Conservation (phyloP, 2,888 invertebrate genomes). For the Clivina fossor region DNA sequence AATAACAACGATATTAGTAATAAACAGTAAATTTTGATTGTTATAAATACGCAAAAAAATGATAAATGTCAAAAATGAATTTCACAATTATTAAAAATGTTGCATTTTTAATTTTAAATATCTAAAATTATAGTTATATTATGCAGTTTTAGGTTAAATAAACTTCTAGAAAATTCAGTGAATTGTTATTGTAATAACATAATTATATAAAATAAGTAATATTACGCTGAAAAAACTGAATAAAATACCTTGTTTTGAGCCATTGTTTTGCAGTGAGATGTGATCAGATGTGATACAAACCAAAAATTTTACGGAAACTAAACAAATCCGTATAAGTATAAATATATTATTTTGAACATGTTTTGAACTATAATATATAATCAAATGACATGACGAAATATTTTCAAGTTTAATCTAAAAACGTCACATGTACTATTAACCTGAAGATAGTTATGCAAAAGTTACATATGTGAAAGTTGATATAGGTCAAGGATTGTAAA, state of each 20-base stretch:
- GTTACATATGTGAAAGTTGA: too few relatives aligned
- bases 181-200: neutral
- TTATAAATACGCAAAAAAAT: neutral
- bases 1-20: slow-evolving; percentile 1
- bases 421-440: slow-evolving; percentile 24
- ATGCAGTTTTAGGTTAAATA: neutral
- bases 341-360: neutral
- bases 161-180: slow-evolving; percentile 1
- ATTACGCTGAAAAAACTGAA: neutral
- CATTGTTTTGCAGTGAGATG: slow-evolving; percentile 4
- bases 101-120: slow-evolving; percentile 12
- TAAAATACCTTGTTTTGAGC: slow-evolving; percentile 15
- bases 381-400: slow-evolving; percentile 23
- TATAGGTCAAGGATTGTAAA: too few relatives aligned
- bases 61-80: neutral
- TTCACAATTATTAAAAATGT: neutral
- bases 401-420: slow-evolving; percentile 9
- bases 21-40: too few relatives aligned
- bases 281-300: neutral
- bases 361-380: neutral
- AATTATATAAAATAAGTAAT: neutral
- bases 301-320: slow-evolving; percentile 18
- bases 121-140: slow-evolving; percentile 12
- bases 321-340: slow-evolving; percentile 13
- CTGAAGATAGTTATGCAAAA: too few relatives aligned